These are phyloP conservation scores for Saimiri boliviensis DNA, from an alignment of 2,113 vertebrate species.

Conservation along the genomic window DNA sequence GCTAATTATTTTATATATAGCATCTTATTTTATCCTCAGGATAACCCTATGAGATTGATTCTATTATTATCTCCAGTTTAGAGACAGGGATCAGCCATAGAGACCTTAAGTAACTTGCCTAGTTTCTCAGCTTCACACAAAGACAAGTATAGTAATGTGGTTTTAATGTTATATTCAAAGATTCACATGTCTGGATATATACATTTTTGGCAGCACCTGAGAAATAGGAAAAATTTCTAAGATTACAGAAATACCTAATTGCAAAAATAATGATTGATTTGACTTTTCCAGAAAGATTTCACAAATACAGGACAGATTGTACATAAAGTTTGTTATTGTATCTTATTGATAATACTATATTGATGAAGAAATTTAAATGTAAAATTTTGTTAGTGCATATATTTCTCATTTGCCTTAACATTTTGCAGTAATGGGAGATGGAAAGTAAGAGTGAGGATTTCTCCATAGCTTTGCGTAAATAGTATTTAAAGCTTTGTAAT, in stretches of 20 bases:
- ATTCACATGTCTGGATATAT: neutral
- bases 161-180: constrained; percentile 1
- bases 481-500: constrained; percentile 2
- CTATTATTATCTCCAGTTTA: neutral
- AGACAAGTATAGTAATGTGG: neutral
- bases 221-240: constrained; percentile 22
- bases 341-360: constrained; percentile 16
- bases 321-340: neutral
- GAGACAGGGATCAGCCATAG: neutral
- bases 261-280: neutral
- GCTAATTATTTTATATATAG: neutral
- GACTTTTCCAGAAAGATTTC: constrained; percentile 19
- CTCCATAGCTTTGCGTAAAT: neutral
- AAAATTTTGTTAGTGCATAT: neutral
- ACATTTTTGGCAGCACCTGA: constrained; percentile 48
- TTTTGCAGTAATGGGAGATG: neutral
- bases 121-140: neutral
- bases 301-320: neutral
- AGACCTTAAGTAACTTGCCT: constrained; percentile 16
- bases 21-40: constrained; percentile 13
- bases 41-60: neutral
- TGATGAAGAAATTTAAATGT: constrained; percentile 8
- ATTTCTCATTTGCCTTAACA: constrained; percentile 21
- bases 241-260: constrained; percentile 18
- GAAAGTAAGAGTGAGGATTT: neutral